Percentiles rank a stretch among this genome's conserved stretches.
Conservation (phyloP, 1,140 invertebrate genomes). For the Drosophila sechellia region DNA sequence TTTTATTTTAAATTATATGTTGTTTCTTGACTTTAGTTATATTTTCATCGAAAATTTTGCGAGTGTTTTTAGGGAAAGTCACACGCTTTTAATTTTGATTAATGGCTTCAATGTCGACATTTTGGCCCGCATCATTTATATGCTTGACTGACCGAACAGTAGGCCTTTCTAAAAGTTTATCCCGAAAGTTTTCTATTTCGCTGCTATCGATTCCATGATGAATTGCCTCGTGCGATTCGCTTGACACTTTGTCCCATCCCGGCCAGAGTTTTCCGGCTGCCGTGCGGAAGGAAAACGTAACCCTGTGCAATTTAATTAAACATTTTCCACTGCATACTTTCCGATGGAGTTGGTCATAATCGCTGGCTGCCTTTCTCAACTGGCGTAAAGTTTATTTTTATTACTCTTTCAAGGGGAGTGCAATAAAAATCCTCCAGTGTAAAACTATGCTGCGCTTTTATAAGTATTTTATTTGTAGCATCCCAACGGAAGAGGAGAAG, state of each 20-base stretch:
- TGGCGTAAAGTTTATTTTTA: slow-evolving; percentile 80
- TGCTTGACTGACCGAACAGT: slow-evolving; percentile 49
- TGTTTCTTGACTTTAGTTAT: not conserved
- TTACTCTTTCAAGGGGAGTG: slow-evolving; percentile 69
- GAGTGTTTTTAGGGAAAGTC: slow-evolving; percentile 14
- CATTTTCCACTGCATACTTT: slow-evolving; percentile 66
- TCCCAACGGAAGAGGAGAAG: slow-evolving; percentile 2
- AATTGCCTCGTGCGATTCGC: slow-evolving; percentile 62
- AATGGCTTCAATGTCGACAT: slow-evolving; percentile 47
- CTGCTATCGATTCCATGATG: slow-evolving; percentile 70
- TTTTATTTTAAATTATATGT: too few species aligned
- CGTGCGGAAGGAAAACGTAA: slow-evolving; percentile 13
- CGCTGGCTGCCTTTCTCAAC: slow-evolving; percentile 67
- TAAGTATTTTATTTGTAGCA: slow-evolving; percentile 75
- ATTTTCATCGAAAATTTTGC: not conserved
- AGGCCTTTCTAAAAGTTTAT: slow-evolving; percentile 36
- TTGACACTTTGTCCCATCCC: slow-evolving; percentile 56
- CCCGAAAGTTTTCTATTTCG: slow-evolving; percentile 32
- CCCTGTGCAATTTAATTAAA: slow-evolving; percentile 72
- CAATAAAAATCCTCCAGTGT: slow-evolving; percentile 51
- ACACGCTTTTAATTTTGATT: slow-evolving; percentile 79
- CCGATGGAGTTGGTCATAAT: slow-evolving; percentile 56
- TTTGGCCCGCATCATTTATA: slow-evolving; percentile 73
- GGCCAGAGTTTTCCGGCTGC: not conserved
- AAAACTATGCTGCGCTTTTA: slow-evolving; percentile 72